Percentiles rank a stretch among this genome's conserved stretches.
Evolutionary conservation across 2,888 invertebrate genomes (phyloP).

Genomic region (Thumatha senex): DNA sequence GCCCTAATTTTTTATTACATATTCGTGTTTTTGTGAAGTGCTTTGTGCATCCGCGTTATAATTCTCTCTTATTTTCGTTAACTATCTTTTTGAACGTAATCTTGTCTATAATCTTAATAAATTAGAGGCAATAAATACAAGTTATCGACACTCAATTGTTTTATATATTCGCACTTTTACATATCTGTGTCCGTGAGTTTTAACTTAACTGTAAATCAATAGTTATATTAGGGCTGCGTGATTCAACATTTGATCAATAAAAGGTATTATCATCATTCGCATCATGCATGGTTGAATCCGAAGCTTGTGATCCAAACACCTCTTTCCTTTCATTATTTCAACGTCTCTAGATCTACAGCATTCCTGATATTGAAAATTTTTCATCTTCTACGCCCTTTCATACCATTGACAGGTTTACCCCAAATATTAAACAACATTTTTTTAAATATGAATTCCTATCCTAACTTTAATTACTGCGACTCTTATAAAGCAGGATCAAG

Average conservation of each 20-base stretch:
- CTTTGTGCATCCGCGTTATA: constrained; percentile 26
- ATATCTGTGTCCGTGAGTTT: constrained; percentile 60
- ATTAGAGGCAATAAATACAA: constrained; percentile 67
- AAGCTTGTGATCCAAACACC: no score
- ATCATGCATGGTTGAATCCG: no score
- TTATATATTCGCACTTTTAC: constrained; percentile 54
- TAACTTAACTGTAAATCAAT: constrained; percentile 47
- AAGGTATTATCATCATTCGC: no score
- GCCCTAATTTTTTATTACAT: constrained; percentile 28
- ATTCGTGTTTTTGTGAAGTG: constrained; percentile 21
- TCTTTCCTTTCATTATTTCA: no score
- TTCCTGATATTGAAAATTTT: no score
- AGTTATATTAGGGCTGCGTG: constrained; percentile 32
- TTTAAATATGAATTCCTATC: no score
- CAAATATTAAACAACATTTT: no score
- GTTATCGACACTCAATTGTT: constrained; percentile 53
- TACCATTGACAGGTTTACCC: no score
- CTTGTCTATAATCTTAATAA: constrained; percentile 54
- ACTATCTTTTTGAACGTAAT: constrained; percentile 30
- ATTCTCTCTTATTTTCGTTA: constrained; percentile 25
- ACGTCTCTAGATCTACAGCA: no score
- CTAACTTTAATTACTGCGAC: no score
- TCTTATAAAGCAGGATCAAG: no score
- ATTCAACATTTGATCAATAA: neutral
- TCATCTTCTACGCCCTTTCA: no score